Conservation (phyloP, 2,888 invertebrate species). For the Lutraria lutraria region DNA sequence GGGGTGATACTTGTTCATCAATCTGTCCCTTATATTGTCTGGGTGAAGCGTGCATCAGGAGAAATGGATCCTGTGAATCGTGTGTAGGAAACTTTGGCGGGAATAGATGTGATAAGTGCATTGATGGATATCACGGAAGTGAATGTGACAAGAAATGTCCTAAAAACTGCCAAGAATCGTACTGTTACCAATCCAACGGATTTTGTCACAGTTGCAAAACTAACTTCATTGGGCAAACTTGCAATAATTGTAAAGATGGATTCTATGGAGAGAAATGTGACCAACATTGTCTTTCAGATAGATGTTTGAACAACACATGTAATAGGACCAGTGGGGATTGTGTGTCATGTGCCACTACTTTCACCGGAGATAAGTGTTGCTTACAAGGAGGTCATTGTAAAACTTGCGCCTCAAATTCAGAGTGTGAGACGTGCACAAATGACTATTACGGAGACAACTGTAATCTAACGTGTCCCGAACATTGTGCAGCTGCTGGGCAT, state of each 20-base stretch:
- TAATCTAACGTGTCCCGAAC: not conserved
- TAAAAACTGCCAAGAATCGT: not conserved
- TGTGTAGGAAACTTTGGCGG: not conserved
- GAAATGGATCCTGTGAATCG: not conserved
- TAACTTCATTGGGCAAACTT: not conserved
- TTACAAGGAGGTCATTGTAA: not conserved
- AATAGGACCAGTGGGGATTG: not conserved
- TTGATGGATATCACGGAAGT: not conserved
- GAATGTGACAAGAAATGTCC: not conserved
- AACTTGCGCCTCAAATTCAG: not conserved
- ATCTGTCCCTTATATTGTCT: not conserved
- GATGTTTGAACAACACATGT: not conserved
- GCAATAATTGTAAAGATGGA: not conserved
- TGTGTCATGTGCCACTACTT: not conserved
- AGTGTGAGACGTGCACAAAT: not conserved
- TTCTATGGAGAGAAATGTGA: conserved; percentile 6
- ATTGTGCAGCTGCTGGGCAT: not conserved
- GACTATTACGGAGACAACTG: not conserved
- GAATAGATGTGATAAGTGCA: not conserved
- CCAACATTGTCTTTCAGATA: not conserved
- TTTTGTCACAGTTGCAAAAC: not conserved
- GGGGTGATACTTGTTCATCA: not conserved
- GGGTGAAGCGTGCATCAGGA: not conserved
- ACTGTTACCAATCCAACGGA: not conserved
- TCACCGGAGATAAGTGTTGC: not conserved